Conservation (phyloP, 1,140 invertebrate species). For the Xylocopa sonorina region DNA sequence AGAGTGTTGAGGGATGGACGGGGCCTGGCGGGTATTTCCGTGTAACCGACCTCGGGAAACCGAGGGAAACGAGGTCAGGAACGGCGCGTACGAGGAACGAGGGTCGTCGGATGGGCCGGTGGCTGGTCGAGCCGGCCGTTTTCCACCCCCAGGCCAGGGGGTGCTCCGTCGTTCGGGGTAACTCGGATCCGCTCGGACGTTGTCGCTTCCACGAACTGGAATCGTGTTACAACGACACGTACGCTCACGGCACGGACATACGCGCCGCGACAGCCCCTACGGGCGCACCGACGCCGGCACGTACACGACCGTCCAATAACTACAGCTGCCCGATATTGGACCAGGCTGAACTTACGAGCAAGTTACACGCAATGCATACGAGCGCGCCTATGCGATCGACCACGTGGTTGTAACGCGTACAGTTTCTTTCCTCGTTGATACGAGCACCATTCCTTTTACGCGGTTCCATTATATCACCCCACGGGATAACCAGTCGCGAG, state of each 20-base stretch:
- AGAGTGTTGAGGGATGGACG: background rate
- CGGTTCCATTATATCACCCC: too few species aligned
- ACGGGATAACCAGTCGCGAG: too few species aligned
- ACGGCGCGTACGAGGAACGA: slow-evolving; percentile 69
- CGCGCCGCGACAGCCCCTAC: slow-evolving; percentile 20
- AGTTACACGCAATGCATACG: slow-evolving; percentile 11
- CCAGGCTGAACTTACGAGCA: background rate
- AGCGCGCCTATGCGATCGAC: background rate
- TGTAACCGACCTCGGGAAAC: slow-evolving; percentile 78
- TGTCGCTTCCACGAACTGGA: slow-evolving; percentile 45
- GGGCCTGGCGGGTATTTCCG: slow-evolving; percentile 59
- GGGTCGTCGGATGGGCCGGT: slow-evolving; percentile 51
- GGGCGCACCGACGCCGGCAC: background rate
- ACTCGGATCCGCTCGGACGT: slow-evolving; percentile 65
- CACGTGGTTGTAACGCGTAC: slow-evolving; percentile 1
- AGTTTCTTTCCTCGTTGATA: background rate
- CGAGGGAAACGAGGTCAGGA: slow-evolving; percentile 78
- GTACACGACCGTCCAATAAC: slow-evolving; percentile 34
- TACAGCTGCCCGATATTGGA: slow-evolving; percentile 15
- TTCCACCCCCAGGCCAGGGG: slow-evolving; percentile 40
- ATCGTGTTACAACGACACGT: slow-evolving; percentile 49
- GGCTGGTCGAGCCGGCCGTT: slow-evolving; percentile 25
- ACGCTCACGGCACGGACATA: slow-evolving; percentile 25
- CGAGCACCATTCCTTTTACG: too few species aligned
- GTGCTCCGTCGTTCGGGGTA: slow-evolving; percentile 59